These are phyloP conservation scores for Aporophyla lueneburgensis DNA, from an alignment of 2,888 invertebrate species.

Conservation along the genomic window DNA sequence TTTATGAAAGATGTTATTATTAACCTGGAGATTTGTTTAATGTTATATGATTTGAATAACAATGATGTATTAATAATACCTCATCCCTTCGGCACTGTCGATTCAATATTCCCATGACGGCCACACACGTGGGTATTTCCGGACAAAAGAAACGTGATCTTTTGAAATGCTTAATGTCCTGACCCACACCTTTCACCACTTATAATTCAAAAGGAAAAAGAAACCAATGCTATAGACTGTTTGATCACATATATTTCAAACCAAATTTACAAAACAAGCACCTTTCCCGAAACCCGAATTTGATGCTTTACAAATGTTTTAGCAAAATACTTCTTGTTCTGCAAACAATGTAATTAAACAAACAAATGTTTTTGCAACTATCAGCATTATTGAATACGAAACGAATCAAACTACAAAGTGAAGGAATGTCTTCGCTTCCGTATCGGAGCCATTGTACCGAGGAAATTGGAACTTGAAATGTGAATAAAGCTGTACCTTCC, in stretches of 20 bases:
- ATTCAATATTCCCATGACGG: slow-evolving; percentile 44
- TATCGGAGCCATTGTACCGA: slow-evolving; percentile 55
- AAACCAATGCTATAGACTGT: slow-evolving; percentile 38
- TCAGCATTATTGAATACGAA: slow-evolving; percentile 60
- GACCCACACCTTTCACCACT: slow-evolving; percentile 36
- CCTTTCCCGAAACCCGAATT: slow-evolving; percentile 7
- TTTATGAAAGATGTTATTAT: slow-evolving; percentile 37
- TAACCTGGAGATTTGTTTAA: slow-evolving; percentile 43
- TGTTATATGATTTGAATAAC: slow-evolving; percentile 57
- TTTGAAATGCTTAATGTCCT: slow-evolving; percentile 42
- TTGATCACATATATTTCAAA: slow-evolving; percentile 56
- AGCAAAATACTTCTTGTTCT: slow-evolving; percentile 23
- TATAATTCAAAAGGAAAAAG: slow-evolving; percentile 35
- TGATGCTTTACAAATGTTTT: slow-evolving; percentile 14
- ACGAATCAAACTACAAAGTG: slow-evolving; percentile 64
- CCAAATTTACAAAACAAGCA: slow-evolving; percentile 31
- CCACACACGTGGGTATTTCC: slow-evolving; percentile 43
- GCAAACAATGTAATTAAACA: slow-evolving; percentile 38
- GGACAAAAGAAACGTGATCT: slow-evolving; percentile 44
- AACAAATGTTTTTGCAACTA: slow-evolving; percentile 34
- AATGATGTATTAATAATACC: slow-evolving; percentile 22
- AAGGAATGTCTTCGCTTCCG: slow-evolving; percentile 63
- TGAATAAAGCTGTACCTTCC: slow-evolving; percentile 61
- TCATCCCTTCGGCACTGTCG: slow-evolving; percentile 22
- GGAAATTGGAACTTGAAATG: slow-evolving; percentile 68